Conservation (phyloP, 2,797 vertebrate species). For the Mormyrus hasselquistii region DNA sequence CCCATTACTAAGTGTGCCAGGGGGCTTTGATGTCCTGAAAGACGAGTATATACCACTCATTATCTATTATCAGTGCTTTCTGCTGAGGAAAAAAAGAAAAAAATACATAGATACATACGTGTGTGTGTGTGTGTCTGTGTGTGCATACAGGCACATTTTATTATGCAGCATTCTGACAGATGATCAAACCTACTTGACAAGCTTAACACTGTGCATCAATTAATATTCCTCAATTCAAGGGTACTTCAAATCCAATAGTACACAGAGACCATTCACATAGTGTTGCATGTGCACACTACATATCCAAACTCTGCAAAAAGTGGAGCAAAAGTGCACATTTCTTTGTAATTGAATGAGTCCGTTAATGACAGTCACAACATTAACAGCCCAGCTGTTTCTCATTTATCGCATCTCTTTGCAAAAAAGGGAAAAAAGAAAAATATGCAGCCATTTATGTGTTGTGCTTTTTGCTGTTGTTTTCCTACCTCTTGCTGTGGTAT, state of each 20-base stretch:
- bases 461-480: constrained; percentile 31
- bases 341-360: constrained; percentile 6
- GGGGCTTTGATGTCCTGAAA: constrained; percentile 30
- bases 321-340: constrained; percentile 8
- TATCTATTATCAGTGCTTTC: background rate
- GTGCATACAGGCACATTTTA: background rate
- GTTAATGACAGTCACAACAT: constrained; percentile 16
- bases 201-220: background rate
- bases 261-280: constrained; percentile 15
- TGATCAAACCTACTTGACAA: constrained; percentile 14
- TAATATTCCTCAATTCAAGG: constrained; percentile 19
- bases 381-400: constrained; percentile 21
- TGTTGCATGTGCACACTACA: constrained; percentile 8
- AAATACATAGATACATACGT: background rate
- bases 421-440: background rate
- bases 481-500: constrained; percentile 39
- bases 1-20: constrained; percentile 20
- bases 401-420: constrained; percentile 3
- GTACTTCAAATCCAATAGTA: constrained; percentile 13
- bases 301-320: constrained; percentile 14
- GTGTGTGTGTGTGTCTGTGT: background rate
- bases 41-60: background rate
- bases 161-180: constrained; percentile 1
- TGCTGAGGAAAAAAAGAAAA: background rate
- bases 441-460: constrained; percentile 15